Conservation (phyloP, 2,797 vertebrate genomes). For the Tauraco hartlaubi region DNA sequence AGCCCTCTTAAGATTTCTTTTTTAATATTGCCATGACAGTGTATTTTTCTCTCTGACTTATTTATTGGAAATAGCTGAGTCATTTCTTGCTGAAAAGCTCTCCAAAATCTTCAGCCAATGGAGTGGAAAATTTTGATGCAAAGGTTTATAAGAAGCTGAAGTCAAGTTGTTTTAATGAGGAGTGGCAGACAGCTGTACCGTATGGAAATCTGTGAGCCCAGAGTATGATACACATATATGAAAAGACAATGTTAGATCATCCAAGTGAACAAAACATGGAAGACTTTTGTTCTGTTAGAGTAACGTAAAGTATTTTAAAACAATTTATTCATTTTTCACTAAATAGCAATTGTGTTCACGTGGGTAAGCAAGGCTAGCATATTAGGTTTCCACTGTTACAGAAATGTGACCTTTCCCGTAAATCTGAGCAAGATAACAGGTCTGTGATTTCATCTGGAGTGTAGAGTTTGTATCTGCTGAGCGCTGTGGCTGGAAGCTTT, state of each 20-base stretch:
- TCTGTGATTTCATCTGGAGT: background rate
- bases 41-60: background rate
- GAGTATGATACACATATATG: background rate
- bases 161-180: background rate
- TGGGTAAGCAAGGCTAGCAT: background rate
- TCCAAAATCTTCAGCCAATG: background rate
- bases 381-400: background rate
- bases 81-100: background rate
- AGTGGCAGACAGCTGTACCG: background rate
- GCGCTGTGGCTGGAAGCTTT: background rate
- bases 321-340: background rate
- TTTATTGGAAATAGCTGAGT: slow-evolving; percentile 23
- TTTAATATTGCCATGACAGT: background rate
- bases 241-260: background rate
- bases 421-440: background rate
- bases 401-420: background rate
- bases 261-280: background rate
- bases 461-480: background rate
- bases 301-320: background rate
- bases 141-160: background rate
- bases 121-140: background rate
- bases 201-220: background rate
- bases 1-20: background rate
- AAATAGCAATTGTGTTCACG: background rate
- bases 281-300: background rate